These are phyloP conservation scores for Hippocampus comes DNA, from an alignment of 2,113 vertebrate species.

Conservation along the genomic window DNA sequence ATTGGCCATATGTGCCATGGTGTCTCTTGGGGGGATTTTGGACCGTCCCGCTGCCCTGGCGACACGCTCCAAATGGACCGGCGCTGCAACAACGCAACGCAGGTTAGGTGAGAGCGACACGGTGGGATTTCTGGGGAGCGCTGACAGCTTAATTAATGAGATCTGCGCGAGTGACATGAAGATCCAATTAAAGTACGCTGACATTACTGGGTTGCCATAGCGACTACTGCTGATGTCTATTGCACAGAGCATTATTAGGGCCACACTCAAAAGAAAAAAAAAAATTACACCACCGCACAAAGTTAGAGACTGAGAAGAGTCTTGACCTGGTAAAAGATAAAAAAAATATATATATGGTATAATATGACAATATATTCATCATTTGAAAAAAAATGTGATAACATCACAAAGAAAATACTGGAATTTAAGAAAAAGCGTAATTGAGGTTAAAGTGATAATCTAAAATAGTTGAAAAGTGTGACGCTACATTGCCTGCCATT, in stretches of 20 bases:
- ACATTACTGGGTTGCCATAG: slow-evolving; percentile 57
- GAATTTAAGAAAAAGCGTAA: too few relatives aligned
- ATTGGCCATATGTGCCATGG: slow-evolving; percentile 62
- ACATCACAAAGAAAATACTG: too few relatives aligned
- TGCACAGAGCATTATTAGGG: slow-evolving; percentile 20
- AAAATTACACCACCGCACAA: not conserved
- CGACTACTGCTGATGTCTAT: slow-evolving; percentile 13
- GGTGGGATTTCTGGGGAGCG: slow-evolving; percentile 51
- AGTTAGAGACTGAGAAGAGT: not conserved
- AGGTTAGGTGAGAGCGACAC: slow-evolving; percentile 21
- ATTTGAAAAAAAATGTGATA: too few relatives aligned
- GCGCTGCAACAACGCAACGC: slow-evolving; percentile 31
- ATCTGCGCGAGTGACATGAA: slow-evolving; percentile 55
- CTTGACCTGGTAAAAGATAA: not conserved
- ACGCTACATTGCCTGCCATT: too few relatives aligned
- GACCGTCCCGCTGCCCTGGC: slow-evolving; percentile 44
- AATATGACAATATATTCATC: too few relatives aligned
- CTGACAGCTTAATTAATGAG: slow-evolving; percentile 69
- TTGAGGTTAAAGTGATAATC: too few relatives aligned
- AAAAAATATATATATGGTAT: too few relatives aligned
- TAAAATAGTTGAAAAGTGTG: too few relatives aligned
- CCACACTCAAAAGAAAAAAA: slow-evolving; percentile 27
- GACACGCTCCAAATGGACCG: slow-evolving; percentile 42
- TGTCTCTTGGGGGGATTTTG: slow-evolving; percentile 54
- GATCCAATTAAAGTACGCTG: slow-evolving; percentile 60